Percentiles rank a stretch among this genome's conserved stretches.
Conservation (phyloP, 2,888 invertebrate genomes). For the Odontothrips loti region DNA sequence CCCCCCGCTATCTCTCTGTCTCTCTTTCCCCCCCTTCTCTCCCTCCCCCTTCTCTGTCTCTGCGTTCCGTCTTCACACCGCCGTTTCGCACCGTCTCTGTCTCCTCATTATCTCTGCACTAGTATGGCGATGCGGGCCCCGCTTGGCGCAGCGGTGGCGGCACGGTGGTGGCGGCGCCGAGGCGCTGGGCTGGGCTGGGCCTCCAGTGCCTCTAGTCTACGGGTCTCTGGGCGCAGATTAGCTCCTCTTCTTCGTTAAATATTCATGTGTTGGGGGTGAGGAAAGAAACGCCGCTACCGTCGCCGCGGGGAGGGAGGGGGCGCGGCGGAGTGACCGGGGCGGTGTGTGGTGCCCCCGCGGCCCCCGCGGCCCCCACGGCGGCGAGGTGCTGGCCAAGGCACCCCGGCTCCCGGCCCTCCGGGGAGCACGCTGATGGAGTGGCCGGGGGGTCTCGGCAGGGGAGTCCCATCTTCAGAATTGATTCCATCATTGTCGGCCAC, state of each 20-base stretch:
- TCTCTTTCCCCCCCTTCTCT: conserved; percentile 41
- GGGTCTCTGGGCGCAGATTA: conserved; percentile 24
- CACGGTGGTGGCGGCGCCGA: background rate
- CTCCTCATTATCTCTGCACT: conserved; percentile 18
- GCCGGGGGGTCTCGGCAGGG: too few species aligned
- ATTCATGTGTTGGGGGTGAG: conserved; percentile 22
- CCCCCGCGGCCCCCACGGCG: background rate
- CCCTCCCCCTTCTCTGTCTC: conserved; percentile 37
- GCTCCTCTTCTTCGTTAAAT: conserved; percentile 26
- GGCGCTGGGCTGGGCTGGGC: conserved; percentile 14
- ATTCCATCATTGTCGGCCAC: conserved; percentile 11
- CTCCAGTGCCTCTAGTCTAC: conserved; percentile 6
- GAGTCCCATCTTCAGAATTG: background rate
- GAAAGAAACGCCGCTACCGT: conserved; percentile 8
- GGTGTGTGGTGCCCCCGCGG: conserved; percentile 33
- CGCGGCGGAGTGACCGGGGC: background rate
- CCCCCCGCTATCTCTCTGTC: background rate
- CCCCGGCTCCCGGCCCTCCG: too few species aligned
- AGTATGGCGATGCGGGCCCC: background rate
- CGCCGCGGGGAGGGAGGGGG: background rate
- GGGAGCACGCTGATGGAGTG: too few species aligned
- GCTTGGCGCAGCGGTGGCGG: background rate
- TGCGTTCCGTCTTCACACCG: background rate
- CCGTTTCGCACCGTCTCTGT: background rate
- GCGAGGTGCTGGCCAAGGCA: too few species aligned